These are phyloP conservation scores for Planococcus citri DNA, from an alignment of 1,140 invertebrate species.

Conservation along the genomic window DNA sequence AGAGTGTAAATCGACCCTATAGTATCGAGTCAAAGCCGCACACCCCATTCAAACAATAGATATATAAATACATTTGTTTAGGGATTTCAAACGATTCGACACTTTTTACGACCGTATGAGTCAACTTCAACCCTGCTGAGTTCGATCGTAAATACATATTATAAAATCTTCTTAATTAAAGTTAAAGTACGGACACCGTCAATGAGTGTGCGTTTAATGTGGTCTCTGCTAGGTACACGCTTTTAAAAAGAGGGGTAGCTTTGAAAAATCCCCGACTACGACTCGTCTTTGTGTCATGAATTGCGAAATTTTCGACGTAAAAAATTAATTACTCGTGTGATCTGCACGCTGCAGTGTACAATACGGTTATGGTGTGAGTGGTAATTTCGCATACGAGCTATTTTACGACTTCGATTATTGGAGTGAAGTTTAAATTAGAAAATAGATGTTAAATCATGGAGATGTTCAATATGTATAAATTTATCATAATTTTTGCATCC, in stretches of 20 bases:
- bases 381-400: too few species aligned
- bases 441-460: too few species aligned
- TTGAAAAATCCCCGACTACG: too few species aligned
- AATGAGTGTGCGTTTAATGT: not conserved
- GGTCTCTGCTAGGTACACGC: not conserved
- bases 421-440: too few species aligned
- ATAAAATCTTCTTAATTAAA: constrained; percentile 8
- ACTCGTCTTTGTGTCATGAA: too few species aligned
- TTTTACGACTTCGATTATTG: too few species aligned
- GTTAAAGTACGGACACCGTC: constrained; percentile 1
- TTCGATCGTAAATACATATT: constrained; percentile 5
- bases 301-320: too few species aligned
- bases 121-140: not conserved
- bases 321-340: too few species aligned
- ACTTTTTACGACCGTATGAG: constrained; percentile 15
- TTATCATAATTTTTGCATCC: too few species aligned
- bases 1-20: not conserved
- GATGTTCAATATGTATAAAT: too few species aligned
- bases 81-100: constrained; percentile 11
- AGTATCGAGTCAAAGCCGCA: not conserved
- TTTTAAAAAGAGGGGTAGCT: not conserved
- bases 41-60: constrained; percentile 1
- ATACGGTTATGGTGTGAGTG: too few species aligned
- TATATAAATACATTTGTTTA: constrained; percentile 13
- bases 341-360: too few species aligned